A percentile compares a stretch with the other conserved stretches of the same genome.
Evolutionary conservation across 2,888 invertebrate species (phyloP).

Genomic region (Cataglyphis albicans): DNA sequence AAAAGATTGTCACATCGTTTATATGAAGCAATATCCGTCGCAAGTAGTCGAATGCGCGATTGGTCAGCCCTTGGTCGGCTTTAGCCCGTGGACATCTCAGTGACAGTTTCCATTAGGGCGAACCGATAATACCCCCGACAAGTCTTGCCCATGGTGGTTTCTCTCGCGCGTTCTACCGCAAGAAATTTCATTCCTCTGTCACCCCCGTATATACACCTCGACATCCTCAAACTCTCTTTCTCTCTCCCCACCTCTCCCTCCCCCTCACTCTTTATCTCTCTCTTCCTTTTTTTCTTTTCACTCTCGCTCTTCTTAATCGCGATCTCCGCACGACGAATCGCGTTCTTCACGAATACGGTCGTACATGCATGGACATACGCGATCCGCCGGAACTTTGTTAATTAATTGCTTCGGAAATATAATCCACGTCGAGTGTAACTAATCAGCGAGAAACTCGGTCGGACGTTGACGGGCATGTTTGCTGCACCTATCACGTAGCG

Average conservation of each 20-base stretch:
- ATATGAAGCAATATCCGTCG: background rate
- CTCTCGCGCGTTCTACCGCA: constrained; percentile 45
- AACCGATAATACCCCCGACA: constrained; percentile 54
- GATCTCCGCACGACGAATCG: background rate
- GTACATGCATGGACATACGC: constrained; percentile 47
- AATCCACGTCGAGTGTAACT: constrained; percentile 77
- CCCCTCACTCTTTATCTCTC: too few relatives aligned
- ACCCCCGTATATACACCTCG: background rate
- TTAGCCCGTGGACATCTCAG: constrained; percentile 59
- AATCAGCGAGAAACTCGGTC: constrained; percentile 78
- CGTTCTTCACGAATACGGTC: constrained; percentile 51
- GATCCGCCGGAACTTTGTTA: constrained; percentile 71
- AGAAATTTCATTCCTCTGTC: constrained; percentile 67
- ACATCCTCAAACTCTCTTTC: constrained; percentile 7
- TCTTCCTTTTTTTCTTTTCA: too few relatives aligned
- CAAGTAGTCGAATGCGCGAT: constrained; percentile 58
- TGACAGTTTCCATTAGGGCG: constrained; percentile 70
- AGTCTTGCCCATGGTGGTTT: constrained; percentile 40
- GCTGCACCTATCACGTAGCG: constrained; percentile 79
- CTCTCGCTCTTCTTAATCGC: background rate
- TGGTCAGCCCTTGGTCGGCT: constrained; percentile 56
- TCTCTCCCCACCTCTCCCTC: background rate
- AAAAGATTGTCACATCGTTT: constrained; percentile 29
- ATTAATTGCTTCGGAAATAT: constrained; percentile 79
- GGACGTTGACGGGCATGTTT: constrained; percentile 80